Base-by-base conservation (phyloP, 2,888 invertebrate species). In the Cosmia pyralina region DNA sequence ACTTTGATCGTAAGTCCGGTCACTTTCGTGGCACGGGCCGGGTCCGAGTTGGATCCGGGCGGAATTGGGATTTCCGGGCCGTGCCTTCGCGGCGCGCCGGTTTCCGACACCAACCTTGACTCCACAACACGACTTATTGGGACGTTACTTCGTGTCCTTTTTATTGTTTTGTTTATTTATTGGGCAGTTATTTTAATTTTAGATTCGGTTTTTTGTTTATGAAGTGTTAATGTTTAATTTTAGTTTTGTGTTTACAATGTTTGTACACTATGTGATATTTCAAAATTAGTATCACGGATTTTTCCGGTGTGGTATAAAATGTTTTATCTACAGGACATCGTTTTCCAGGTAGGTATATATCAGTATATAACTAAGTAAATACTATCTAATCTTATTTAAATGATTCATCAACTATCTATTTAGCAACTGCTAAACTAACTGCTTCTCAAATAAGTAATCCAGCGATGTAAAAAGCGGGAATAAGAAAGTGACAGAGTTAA, bases 21-120 rank as follows among this genome's bases (percentile, higher is more conserved):
- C 70, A 75, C 52, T 81, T 76, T 72, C 63, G 64, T 66, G 62
- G 63, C 65, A 46, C 53, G n/a, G 38, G 58, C 65, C 67, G 75
- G 73, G 34, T 46, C 19, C 79, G 50, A 62, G 71, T 63, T 66
- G 75, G 72, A 59, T 69, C 55, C 57, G 66, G 52, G 62, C 77
- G 82, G 86, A 85, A 84, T 81, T 46, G 67, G 78, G 79, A 86
- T 82, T 83, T 86, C 89, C 89, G 88, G 82, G 58, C 77, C 60
- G 71, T 58, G 86, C 79, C 83, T 83, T 84, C 63, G 75, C 69
- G 72, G 60, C 52, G 60, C 60, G 41, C 50, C 69, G 69, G 55
- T 34, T 81, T 75, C 81, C 78, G 75, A 72, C 84, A 73, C 65
- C 65, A 52, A 48, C 63, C 72, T 74, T 70, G 69, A 73, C 67